Evolutionary conservation across 2,113 vertebrate species (phyloP), one percentile per base, ranked within the genome.

Genomic region (Sciurus niger): DNA sequence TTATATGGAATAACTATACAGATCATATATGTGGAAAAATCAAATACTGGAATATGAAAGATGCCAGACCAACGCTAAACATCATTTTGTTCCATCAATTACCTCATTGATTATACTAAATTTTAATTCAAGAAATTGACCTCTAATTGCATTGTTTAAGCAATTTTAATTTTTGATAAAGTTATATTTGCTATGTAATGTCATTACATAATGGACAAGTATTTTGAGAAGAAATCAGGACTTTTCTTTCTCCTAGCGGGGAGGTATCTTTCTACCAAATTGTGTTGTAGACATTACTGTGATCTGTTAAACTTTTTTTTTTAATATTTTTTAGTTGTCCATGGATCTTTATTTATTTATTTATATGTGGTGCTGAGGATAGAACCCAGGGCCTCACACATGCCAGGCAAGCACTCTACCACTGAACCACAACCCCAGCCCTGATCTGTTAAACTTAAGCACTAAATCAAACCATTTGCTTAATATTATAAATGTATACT

Each of bases 1-100:
- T 94, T 20, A 68, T 30, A 55, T 13, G 53, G 78, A 95, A 78
- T 96, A 51, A 86, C 37, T 93, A 32, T 73, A 20, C 14, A 82
- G 24, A 46, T 90, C 28, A 53, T 55, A 37, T 37, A 28, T 17
- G 0, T 37, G 13, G 14, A 7, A 13, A 96, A 89, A 58, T 0
- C n/a, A 43, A 74, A 79, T 32, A 84, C 7, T 70, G 48, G 4
- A 37, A 40, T n/a, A n/a, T 25, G 17, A 79, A 51, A 92, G 24
- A 86, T 85, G 17, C 28, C 6, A 63, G 53, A 40, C 30, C 5
- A 90, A 82, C 0, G 18, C 30, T 73, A 68, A 70, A 70, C 8
- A n/a, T 2, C 13, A 90, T 16, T 84, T 70, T 84, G 37, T 79
- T 65, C 1, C 8, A 93, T 6, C 2, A 70, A 28, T 87, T 84